A percentile compares a stretch with the other conserved stretches of the same genome.
phyloP scores from a whole-genome alignment of 2,113 vertebrate species.

The Heterocephalus glaber region DNA sequence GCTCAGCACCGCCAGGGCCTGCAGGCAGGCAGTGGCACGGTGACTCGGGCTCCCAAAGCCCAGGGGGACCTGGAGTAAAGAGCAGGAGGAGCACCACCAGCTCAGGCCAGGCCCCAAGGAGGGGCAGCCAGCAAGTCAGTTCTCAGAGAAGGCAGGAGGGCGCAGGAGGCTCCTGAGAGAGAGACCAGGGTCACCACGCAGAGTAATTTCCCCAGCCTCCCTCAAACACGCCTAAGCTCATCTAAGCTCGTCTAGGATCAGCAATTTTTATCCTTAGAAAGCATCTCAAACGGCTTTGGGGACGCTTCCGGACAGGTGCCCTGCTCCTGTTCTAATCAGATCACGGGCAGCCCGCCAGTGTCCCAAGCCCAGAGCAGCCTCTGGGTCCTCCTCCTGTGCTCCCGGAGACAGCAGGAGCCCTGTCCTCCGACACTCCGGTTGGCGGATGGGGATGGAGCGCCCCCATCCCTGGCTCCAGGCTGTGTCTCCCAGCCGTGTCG shows the following conservation, averaged over 20 bases:
- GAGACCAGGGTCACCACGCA: background rate
- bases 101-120: background rate
- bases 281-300: background rate
- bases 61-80: background rate
- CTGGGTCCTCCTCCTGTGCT: background rate
- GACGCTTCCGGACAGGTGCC: background rate
- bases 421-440: too few species aligned
- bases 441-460: rapidly evolving
- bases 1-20: background rate
- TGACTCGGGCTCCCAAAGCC: background rate
- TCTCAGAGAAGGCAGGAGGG: background rate
- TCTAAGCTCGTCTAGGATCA: background rate
- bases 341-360: background rate
- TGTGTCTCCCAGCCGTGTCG: too few species aligned
- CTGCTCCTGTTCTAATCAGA: background rate
- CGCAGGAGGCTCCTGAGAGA: background rate
- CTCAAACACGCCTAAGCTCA: background rate
- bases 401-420: background rate
- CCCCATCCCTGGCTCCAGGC: background rate
- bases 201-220: background rate
- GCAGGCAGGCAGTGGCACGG: background rate
- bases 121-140: background rate
- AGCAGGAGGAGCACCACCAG: background rate
- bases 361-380: background rate
- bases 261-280: background rate